Base-by-base conservation (phyloP, 2,888 invertebrate species). In the Beris chalybata region DNA sequence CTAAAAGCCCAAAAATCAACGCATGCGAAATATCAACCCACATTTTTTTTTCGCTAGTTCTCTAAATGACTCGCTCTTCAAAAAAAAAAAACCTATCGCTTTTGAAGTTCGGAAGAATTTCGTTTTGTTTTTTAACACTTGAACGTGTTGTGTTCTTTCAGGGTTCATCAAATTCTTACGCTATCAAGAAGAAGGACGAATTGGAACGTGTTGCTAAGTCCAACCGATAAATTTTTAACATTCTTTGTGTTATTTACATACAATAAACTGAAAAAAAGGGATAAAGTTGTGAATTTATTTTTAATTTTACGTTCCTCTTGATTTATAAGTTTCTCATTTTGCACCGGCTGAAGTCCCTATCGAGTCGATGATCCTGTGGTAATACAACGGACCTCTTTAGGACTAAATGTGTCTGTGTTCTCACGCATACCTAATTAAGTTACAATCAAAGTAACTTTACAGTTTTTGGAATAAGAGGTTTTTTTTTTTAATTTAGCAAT, bases 111-210 rank as follows among this genome's bases (percentile, higher is more conserved):
- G 38, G 4, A 38, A 38, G 9, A 38, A 1, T 38, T 38, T 38
- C 22, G 22, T 22, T 38, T 38, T 38, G 38, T 9, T 15, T 61
- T 53, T 38, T 59, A 55, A 66, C 57, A 69, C 9, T 22, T 22
- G n/a, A 22, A 22, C 22, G 22, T 22, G 22, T 22, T 22, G 22
- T 22, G 22, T 22, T 1, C 4, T 79, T 77, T 0, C 78, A 90
- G 90, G 99, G 99, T 73, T 99, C 98, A 71, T 98, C 98, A 71
- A 99, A 99, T 86, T 97, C 97, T 47, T 98, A 99, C 78, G 99
- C 99, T 74, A 99, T 99, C 85, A 99, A 99, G 87, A 99, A 99
- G 89, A 99, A 99, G 85, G 99, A 99, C 83, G 99, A 99, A 86
- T 87, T 99, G 83, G 99, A 99, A 85, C 95, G 99, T 88, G 99